These are phyloP conservation scores for Pluvialis apricaria DNA, from an alignment of 2,113 vertebrate species.

Conservation along the genomic window DNA sequence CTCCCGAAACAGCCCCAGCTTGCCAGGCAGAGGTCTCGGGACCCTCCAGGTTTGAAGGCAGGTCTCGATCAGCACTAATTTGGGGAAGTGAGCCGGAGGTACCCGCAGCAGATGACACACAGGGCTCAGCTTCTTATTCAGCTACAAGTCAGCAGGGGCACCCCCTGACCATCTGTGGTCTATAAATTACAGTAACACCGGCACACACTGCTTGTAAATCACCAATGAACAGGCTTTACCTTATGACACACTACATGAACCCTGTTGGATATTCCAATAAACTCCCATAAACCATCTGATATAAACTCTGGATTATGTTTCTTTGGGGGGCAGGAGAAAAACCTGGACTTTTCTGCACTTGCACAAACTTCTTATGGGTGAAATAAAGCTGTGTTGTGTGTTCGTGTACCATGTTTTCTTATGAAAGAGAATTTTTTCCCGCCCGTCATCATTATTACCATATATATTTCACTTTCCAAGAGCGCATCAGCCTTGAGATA, in stretches of 20 bases:
- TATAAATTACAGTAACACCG: conserved; percentile 80
- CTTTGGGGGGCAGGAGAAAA: conserved; percentile 58
- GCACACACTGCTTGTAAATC: conserved; percentile 82
- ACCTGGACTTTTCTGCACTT: conserved; percentile 46
- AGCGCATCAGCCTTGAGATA: background rate
- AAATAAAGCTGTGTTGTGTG: background rate
- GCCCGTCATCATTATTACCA: background rate
- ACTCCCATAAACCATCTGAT: conserved; percentile 75
- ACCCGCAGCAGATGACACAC: conserved; percentile 70
- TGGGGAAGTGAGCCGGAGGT: conserved; percentile 69
- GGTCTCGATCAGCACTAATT: conserved; percentile 41
- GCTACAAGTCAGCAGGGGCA: conserved; percentile 76
- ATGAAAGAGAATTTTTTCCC: background rate
- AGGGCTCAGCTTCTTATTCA: conserved; percentile 74
- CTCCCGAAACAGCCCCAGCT: background rate
- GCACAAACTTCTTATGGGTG: background rate
- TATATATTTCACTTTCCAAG: conserved; percentile 33
- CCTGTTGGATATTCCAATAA: conserved; percentile 83
- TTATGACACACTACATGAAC: conserved; percentile 80
- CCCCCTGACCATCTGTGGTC: conserved; percentile 78
- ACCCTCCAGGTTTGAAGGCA: conserved; percentile 44
- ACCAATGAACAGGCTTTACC: conserved; percentile 77
- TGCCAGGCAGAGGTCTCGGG: background rate
- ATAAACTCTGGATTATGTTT: conserved; percentile 76
- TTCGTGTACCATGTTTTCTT: background rate